These are phyloP conservation scores for Lottia gigantea DNA, from an alignment of 2,888 invertebrate genomes.

Conservation along the genomic window DNA sequence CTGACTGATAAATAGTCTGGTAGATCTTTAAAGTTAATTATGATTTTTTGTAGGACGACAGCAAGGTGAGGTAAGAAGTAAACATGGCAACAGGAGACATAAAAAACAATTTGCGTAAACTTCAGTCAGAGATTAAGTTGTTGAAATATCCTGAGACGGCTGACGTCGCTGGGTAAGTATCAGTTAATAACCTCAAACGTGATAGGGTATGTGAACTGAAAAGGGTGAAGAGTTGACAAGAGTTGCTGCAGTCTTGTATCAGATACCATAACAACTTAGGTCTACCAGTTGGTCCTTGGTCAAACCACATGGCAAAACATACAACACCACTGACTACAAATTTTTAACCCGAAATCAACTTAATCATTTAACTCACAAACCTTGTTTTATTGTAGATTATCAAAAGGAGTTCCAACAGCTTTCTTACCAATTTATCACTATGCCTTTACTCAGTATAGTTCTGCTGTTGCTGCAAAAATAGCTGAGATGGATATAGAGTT, in stretches of 20 bases:
- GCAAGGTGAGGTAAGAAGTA: not conserved
- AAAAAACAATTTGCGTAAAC: conserved; percentile 59
- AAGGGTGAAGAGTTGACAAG: no score
- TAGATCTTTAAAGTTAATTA: no score
- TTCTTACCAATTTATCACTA: conserved; percentile 62
- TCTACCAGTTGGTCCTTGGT: no score
- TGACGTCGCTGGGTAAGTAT: conserved; percentile 45
- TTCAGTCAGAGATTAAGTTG: conserved; percentile 50
- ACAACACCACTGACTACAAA: no score
- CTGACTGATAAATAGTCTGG: no score
- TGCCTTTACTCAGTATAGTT: conserved; percentile 58
- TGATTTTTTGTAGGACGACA: not conserved
- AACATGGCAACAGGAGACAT: conserved; percentile 63
- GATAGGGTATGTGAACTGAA: no score
- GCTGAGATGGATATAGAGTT: conserved; percentile 52
- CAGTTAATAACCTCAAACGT: not conserved
- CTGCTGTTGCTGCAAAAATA: conserved; percentile 51
- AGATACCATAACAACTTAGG: no score
- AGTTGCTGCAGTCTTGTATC: not conserved
- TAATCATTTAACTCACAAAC: no score
- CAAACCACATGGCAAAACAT: no score
- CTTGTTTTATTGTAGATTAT: conserved; percentile 42
- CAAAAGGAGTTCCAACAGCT: conserved; percentile 49
- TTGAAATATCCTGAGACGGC: conserved; percentile 49
- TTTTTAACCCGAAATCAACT: no score